Conservation (phyloP, 2,797 vertebrate species). For the Acrossocheilus fasciatus region DNA sequence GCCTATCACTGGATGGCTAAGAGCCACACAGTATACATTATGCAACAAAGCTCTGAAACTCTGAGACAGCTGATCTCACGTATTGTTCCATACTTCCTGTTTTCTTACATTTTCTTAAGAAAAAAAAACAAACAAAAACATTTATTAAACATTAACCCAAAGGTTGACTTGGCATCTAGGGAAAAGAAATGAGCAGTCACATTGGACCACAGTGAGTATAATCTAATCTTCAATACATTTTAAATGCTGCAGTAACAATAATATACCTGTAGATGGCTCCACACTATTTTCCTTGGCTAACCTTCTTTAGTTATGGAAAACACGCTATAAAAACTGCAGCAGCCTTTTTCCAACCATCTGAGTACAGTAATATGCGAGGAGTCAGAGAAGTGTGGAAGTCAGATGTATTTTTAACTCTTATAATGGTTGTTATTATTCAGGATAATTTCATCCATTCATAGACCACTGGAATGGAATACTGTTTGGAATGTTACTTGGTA, state of each 20-base stretch:
- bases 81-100: constrained; percentile 16
- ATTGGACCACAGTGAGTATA: background rate
- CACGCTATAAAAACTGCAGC: background rate
- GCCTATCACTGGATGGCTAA: background rate
- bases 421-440: background rate
- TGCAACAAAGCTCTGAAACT: background rate
- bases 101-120: background rate
- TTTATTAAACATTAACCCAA: background rate
- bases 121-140: background rate
- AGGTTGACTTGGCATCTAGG: background rate
- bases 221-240: background rate
- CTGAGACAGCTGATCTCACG: constrained; percentile 5
- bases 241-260: background rate
- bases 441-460: background rate
- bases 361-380: background rate
- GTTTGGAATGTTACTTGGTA: background rate
- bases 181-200: background rate
- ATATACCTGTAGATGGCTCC: background rate
- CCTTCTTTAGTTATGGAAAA: background rate
- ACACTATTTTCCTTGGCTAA: constrained; percentile 1
- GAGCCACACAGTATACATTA: background rate
- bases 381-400: background rate
- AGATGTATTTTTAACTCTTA: background rate
- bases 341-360: background rate
- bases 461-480: background rate